Evolutionary conservation across 2,888 invertebrate genomes (phyloP), one percentile per base, ranked within the genome.

Genomic region (Autographa gamma): DNA sequence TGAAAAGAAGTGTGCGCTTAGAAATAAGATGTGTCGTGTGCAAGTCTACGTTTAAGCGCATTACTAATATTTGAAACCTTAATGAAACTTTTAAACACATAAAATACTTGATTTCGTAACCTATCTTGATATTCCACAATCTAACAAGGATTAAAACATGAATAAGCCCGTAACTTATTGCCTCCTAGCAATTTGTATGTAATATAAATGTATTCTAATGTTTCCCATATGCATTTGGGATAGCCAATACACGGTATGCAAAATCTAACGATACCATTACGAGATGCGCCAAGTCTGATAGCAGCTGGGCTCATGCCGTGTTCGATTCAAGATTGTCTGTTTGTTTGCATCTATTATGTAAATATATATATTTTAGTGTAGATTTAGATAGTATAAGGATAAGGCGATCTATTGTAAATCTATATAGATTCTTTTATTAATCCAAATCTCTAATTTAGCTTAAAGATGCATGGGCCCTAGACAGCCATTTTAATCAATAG

Each of bases 231-330:
- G 59, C 64, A 74, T 62, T 63, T 48, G 56, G 25, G 48, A 43
- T 79, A 60, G n/a, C 25, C 31, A 67, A 58, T 32, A 74, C n/a
- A 78, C n/a, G 54, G 41, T 59, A 60, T 59, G 67, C 71, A 68
- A 74, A 77, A 77, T 79, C 71, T 77, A n/a, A 77, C 79, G 77
- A 71, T 41, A 59, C 65, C 54, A 70, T 69, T 74, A 62, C 11
- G 32, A 77, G 67, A 67, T 74, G 61, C 65, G 31, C 25, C 16
- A 19, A 74, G 60, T 66, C 32, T 32, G 32, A 75, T 75, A 54
- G 65, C 79, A 77, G 75, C 67, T 68, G 75, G 11, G 63, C 63
- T 74, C 59, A 66, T 70, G 59, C 43, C 32, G 11, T 32, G 54
- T 60, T 54, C n/a, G 18, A 59, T 71, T 74, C 60, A 77, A 73